phyloP scores from a whole-genome alignment of 2,797 vertebrate species.

The Rhinichthys osculus region DNA sequence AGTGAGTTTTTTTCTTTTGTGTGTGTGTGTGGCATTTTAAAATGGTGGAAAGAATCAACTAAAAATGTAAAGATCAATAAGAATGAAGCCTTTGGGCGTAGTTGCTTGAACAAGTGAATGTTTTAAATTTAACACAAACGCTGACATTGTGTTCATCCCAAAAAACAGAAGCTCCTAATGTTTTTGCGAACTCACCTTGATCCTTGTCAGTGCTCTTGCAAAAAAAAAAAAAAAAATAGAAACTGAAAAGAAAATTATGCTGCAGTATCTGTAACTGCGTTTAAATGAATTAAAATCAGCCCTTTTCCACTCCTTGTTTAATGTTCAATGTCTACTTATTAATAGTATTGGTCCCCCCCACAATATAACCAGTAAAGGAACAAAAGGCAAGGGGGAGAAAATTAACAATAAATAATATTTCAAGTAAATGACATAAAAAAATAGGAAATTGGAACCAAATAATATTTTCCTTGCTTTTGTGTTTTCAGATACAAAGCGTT shows the following conservation, averaged over 20 bases:
- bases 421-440: neutral
- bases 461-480: too few relatives aligned
- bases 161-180: neutral
- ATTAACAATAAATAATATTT: neutral
- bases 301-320: conserved; percentile 73
- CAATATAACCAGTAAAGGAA: neutral
- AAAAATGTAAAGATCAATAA: conserved; percentile 21
- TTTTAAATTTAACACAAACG: conserved; percentile 51
- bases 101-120: conserved; percentile 49
- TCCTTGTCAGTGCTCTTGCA: conserved; percentile 49
- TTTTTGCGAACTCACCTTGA: conserved; percentile 35
- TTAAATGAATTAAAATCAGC: conserved; percentile 74
- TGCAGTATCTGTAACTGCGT: conserved; percentile 76
- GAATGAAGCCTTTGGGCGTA: conserved; percentile 26
- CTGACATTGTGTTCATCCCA: conserved; percentile 47
- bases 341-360: neutral
- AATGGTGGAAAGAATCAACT: conserved; percentile 36
- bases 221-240: conserved; percentile 55
- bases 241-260: conserved; percentile 60
- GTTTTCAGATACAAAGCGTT: too few relatives aligned
- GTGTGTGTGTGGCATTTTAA: conserved; percentile 21
- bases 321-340: conserved; percentile 34
- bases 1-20: conserved; percentile 26
- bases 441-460: neutral
- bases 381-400: neutral